Base-by-base conservation (phyloP, 2,113 vertebrate species). In the Benthochromis sp. region DNA sequence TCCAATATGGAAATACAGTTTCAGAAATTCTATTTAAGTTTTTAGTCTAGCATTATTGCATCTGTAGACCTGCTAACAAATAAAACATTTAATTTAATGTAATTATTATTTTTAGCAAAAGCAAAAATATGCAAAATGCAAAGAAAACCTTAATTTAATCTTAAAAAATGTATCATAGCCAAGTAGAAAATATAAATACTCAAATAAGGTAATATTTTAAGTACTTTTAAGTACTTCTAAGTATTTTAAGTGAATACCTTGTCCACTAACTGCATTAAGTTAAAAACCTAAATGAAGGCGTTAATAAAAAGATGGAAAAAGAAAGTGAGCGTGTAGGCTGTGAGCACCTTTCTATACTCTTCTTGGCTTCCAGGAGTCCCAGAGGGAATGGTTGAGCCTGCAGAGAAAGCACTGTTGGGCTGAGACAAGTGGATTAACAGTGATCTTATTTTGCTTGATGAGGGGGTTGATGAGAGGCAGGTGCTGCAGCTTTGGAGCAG, bases 361-460 rank as follows among this genome's bases (percentile, higher is more conserved):
- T 69, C 24, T 83, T 85, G 79, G 87, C 81, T 81, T 91, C 52
- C 73, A 57, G 83, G 57, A 36, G 55, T 83, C 90, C 89, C 86
- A 52, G 45, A 89, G 90, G 84, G 91, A 91, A 78, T 83, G 76
- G 88, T 84, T 81, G 79, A 88, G 87, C 59, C 81, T 84, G 89
- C 81, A 81, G 92, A 90, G 87, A 63, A 79, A 94, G 73, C 24
- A 8, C 69, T 84, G 86, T 50, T 86, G 69, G 82, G 82, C 57
- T 86, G 89, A 91, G 86, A 88, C 82, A 81, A 91, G 81, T 85
- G 87, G 91, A 93, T 94, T 94, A 95, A 88, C 89, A 84, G 82
- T 38, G 87, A 94, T 92, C 76, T 90, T 86, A 87, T 90, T 92
- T 69, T 88, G 90, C 87, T 90, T 82, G 83, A 90, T 86, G 91